Evolutionary conservation across 2,797 vertebrate genomes (phyloP).

Genomic region (Peromyscus nudipes): DNA sequence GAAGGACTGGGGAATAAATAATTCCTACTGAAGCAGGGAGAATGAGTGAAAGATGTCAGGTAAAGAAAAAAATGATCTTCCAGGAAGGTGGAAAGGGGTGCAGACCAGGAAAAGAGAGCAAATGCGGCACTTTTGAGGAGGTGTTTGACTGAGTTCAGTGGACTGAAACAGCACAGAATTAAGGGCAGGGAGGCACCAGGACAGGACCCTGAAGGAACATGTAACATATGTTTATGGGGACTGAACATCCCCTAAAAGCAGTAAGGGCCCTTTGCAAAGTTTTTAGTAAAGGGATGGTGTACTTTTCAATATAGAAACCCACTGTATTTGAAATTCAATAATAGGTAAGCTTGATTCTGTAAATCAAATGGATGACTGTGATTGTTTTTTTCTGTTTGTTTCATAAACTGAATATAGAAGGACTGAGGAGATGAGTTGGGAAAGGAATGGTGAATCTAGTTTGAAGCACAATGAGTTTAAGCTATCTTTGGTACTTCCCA

Average conservation of each 20-base stretch:
- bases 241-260: background rate
- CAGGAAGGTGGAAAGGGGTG: background rate
- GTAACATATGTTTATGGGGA: background rate
- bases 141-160: background rate
- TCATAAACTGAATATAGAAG: background rate
- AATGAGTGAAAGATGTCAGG: background rate
- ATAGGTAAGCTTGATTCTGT: background rate
- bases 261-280: background rate
- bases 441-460: background rate
- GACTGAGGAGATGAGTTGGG: background rate
- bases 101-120: background rate
- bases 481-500: background rate
- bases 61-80: background rate
- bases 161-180: background rate
- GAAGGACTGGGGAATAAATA: background rate
- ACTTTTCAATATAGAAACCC: background rate
- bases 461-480: background rate
- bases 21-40: background rate
- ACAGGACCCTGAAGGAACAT: background rate
- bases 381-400: background rate
- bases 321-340: background rate
- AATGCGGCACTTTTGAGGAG: background rate
- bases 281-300: background rate
- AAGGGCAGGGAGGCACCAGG: background rate
- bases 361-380: background rate